Conservation (phyloP, 2,797 vertebrate species). For the Rhinoraja longicauda region DNA sequence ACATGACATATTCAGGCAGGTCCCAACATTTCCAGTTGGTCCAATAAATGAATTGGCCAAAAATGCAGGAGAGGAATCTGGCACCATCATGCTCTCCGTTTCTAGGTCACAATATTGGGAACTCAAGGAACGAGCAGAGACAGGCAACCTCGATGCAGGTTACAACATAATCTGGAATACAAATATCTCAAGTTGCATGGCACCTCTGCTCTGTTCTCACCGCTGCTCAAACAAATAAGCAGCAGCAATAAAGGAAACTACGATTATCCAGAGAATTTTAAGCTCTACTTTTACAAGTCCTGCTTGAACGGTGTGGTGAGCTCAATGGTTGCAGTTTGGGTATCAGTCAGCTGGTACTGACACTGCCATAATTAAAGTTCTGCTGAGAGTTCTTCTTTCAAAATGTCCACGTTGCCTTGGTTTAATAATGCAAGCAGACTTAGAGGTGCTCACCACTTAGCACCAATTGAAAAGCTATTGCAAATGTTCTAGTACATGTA, state of each 20-base stretch:
- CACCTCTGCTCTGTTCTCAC: not conserved
- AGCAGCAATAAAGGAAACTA: not conserved
- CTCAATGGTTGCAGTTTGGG: not conserved
- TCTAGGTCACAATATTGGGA: not conserved
- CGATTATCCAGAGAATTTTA: not conserved
- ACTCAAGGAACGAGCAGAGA: not conserved
- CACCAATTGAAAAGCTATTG: not conserved
- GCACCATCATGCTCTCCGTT: not conserved
- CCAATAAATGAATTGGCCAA: constrained; percentile 19
- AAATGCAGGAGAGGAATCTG: not conserved
- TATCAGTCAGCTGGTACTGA: not conserved
- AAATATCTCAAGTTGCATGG: constrained; percentile 2
- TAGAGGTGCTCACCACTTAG: not conserved
- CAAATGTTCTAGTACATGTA: not conserved
- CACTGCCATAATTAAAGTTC: not conserved
- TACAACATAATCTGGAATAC: not conserved
- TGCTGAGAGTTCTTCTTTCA: not conserved
- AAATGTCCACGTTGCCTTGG: not conserved
- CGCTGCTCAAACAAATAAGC: not conserved
- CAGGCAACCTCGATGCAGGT: not conserved
- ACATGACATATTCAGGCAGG: not conserved
- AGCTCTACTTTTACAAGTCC: no score
- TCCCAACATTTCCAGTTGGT: not conserved
- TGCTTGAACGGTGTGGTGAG: not conserved
- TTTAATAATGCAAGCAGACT: not conserved